These are phyloP conservation scores for Colostygia pectinataria DNA, from an alignment of 2,888 invertebrate species.

Conservation along the genomic window DNA sequence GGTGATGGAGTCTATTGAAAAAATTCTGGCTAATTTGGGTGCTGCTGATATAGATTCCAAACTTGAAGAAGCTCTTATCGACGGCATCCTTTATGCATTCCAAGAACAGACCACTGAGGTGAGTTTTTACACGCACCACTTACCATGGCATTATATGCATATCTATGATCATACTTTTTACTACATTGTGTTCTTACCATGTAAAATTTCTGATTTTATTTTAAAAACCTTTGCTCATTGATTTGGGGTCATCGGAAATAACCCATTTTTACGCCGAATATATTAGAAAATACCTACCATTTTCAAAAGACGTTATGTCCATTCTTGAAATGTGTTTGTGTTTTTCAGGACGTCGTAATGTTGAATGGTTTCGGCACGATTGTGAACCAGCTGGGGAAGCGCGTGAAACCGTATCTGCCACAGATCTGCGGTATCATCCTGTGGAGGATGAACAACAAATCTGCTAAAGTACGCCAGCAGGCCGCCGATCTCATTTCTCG, in stretches of 20 bases:
- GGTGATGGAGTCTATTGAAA: constrained; percentile 99
- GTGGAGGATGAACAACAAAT: constrained; percentile 99
- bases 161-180: too few relatives aligned
- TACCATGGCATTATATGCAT: too few relatives aligned
- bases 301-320: too few relatives aligned
- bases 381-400: constrained; percentile 97
- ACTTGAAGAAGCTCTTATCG: constrained; percentile 99
- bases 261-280: too few relatives aligned
- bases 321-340: too few relatives aligned
- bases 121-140: too few relatives aligned
- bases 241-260: too few relatives aligned
- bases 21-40: constrained; percentile 98
- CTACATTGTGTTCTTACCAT: too few relatives aligned
- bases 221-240: too few relatives aligned
- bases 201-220: too few relatives aligned
- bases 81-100: constrained; percentile 99
- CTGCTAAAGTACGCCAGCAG: constrained; percentile 99
- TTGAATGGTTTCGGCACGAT: constrained; percentile 99
- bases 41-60: constrained; percentile 99
- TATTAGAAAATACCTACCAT: too few relatives aligned
- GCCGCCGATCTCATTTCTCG: constrained; percentile 99
- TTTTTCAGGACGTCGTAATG: constrained; percentile 96
- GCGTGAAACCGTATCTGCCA: constrained; percentile 99
- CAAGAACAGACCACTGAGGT: constrained; percentile 99
- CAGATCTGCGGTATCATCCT: constrained; percentile 99